Percentiles rank a stretch among this genome's conserved stretches.
Conservation (phyloP, 2,797 vertebrate species). For the Lutjanus argentimaculatus region DNA sequence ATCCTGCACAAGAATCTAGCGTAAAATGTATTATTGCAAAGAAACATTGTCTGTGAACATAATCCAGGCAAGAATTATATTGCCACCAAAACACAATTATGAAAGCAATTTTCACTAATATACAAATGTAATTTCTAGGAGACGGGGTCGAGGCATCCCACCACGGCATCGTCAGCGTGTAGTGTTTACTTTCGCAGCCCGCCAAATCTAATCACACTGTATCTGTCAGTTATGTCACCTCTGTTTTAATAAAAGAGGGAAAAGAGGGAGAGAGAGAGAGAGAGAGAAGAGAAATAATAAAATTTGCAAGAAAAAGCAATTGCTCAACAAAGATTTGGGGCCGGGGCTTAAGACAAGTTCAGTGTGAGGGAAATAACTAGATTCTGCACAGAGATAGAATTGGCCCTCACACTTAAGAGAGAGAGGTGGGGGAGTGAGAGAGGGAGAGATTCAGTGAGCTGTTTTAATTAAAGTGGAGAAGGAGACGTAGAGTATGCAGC, state of each 20-base stretch:
- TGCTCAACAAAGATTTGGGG: conserved; percentile 62
- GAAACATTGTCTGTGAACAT: no score
- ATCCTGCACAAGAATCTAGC: no score
- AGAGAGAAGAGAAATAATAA: conserved; percentile 10
- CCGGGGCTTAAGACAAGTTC: conserved; percentile 70
- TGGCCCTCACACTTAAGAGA: conserved; percentile 67
- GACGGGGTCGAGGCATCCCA: not conserved
- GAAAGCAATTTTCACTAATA: no score
- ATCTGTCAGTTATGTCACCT: conserved; percentile 44
- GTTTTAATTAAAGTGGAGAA: conserved; percentile 87
- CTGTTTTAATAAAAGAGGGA: conserved; percentile 38
- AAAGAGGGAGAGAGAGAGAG: not conserved
- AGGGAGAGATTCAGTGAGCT: conserved; percentile 71
- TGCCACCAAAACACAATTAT: no score
- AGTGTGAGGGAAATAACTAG: conserved; percentile 69
- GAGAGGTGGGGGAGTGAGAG: conserved; percentile 56
- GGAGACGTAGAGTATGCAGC: conserved; percentile 79
- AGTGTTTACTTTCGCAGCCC: conserved; percentile 35
- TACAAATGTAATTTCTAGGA: no score
- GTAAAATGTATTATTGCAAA: no score
- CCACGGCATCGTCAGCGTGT: not conserved
- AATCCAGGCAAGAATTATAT: no score
- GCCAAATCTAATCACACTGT: conserved; percentile 46
- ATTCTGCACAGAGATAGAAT: conserved; percentile 70
- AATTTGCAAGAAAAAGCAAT: conserved; percentile 68